A percentile compares a stretch with the other conserved stretches of the same genome.
These are phyloP conservation scores for Eupithecia subumbrata DNA, from an alignment of 2,888 invertebrate genomes.

Conservation along the genomic window DNA sequence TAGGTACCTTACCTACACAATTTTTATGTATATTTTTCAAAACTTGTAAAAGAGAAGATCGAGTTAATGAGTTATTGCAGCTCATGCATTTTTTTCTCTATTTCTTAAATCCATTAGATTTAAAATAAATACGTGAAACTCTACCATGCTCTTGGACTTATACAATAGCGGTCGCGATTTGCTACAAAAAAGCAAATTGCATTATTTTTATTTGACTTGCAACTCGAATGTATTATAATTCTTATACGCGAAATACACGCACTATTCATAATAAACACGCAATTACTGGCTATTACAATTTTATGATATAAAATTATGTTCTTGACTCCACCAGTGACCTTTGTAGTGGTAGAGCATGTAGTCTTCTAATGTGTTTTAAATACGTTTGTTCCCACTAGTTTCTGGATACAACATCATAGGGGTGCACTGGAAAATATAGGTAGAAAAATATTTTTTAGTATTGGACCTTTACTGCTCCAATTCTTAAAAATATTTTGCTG, in stretches of 20 bases:
- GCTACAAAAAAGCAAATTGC: background rate
- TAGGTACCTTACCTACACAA: too few species aligned
- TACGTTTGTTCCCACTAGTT: too few species aligned
- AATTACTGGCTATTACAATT: constrained; percentile 6
- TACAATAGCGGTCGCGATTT: background rate
- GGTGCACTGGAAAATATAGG: background rate
- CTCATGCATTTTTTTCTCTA: too few species aligned
- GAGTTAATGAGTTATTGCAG: too few species aligned
- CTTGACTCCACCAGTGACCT: background rate
- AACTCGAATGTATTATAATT: background rate
- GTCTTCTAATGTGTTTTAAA: background rate
- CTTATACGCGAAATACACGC: constrained; percentile 1
- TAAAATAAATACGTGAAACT: background rate
- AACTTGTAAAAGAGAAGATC: too few species aligned
- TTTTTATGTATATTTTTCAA: too few species aligned
- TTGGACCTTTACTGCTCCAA: too few species aligned
- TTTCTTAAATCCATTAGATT: background rate
- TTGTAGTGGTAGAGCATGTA: background rate
- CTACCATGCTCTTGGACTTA: background rate
- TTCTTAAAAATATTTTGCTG: too few species aligned
- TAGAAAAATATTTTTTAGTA: too few species aligned
- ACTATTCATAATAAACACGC: constrained; percentile 14
- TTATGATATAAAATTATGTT: background rate
- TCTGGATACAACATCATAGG: background rate
- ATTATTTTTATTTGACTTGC: background rate